A percentile compares a stretch with the other conserved stretches of the same genome.
These are phyloP conservation scores for Papilio aristodemus DNA, from an alignment of 1,140 invertebrate genomes.

Conservation along the genomic window DNA sequence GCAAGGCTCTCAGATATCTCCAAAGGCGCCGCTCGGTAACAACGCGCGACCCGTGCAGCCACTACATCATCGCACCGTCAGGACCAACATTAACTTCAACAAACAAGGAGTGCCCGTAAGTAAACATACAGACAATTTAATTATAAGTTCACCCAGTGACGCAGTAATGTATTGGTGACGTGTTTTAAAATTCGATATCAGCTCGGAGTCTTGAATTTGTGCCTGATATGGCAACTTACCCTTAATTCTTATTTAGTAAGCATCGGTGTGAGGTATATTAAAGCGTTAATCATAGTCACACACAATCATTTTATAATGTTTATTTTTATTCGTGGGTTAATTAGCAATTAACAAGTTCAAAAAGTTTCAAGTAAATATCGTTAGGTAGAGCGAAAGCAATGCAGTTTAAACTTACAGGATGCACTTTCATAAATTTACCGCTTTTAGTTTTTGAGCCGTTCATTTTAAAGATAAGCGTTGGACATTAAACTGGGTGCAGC, in stretches of 20 bases:
- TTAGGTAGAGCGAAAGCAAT: slow-evolving; percentile 18
- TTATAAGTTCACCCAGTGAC: too few relatives aligned
- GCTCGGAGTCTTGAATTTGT: too few relatives aligned
- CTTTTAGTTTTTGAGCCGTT: slow-evolving; percentile 32
- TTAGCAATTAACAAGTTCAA: background rate
- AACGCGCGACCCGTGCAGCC: slow-evolving; percentile 95
- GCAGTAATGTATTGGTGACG: too few relatives aligned
- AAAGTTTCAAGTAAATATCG: slow-evolving; percentile 29
- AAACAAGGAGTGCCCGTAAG: slow-evolving; percentile 74
- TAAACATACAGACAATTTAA: slow-evolving; percentile 9
- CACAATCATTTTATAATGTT: background rate
- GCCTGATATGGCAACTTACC: too few relatives aligned
- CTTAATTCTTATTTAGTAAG: too few relatives aligned
- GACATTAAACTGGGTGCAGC: slow-evolving; percentile 31
- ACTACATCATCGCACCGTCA: slow-evolving; percentile 93
- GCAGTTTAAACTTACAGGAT: slow-evolving; percentile 15
- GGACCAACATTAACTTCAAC: slow-evolving; percentile 98
- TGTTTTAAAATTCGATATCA: too few relatives aligned
- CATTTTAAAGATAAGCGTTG: slow-evolving; percentile 32
- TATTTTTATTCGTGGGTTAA: background rate
- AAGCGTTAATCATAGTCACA: too few relatives aligned
- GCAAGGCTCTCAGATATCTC: slow-evolving; percentile 90
- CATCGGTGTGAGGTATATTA: too few relatives aligned
- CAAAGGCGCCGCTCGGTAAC: slow-evolving; percentile 95
- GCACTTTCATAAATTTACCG: slow-evolving; percentile 31